phyloP scores from a whole-genome alignment of 2,888 invertebrate species.

The Napeogenes sylphis region DNA sequence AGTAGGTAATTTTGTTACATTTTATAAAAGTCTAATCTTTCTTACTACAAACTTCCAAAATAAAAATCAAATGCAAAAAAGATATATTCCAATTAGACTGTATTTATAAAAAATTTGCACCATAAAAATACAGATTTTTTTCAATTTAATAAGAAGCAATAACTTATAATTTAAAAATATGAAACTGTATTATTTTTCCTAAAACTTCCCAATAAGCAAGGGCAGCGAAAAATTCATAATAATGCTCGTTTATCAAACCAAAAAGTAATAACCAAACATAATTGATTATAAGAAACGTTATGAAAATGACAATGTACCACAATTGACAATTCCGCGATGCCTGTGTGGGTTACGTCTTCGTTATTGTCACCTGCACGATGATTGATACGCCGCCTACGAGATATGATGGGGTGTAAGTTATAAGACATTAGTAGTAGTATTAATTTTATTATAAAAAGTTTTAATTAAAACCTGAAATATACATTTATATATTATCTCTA shows the following conservation, averaged over 20 bases:
- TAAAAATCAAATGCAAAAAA: no score
- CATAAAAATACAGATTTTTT: no score
- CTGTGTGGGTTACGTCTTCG: conserved; percentile 28
- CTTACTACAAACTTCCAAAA: no score
- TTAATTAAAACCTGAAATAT: no score
- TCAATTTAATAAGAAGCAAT: no score
- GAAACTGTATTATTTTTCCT: neutral
- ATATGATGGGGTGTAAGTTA: conserved; percentile 30
- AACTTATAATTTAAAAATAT: neutral
- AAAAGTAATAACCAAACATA: conserved; percentile 26
- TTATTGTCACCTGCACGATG: conserved; percentile 47
- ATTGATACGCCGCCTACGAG: conserved; percentile 47
- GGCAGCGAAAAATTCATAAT: conserved; percentile 1
- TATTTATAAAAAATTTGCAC: no score
- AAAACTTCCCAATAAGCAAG: neutral
- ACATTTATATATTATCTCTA: no score
- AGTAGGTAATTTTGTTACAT: no score
- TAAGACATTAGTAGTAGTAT: neutral
- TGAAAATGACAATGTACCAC: conserved; percentile 25
- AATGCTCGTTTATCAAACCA: conserved; percentile 7
- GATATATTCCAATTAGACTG: no score
- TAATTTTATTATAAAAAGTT: no score
- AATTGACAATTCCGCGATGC: conserved; percentile 30
- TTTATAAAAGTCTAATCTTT: no score
- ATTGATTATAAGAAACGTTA: conserved; percentile 27